Conservation (phyloP, 2,797 vertebrate species). For the Ptychadena robeensis region DNA sequence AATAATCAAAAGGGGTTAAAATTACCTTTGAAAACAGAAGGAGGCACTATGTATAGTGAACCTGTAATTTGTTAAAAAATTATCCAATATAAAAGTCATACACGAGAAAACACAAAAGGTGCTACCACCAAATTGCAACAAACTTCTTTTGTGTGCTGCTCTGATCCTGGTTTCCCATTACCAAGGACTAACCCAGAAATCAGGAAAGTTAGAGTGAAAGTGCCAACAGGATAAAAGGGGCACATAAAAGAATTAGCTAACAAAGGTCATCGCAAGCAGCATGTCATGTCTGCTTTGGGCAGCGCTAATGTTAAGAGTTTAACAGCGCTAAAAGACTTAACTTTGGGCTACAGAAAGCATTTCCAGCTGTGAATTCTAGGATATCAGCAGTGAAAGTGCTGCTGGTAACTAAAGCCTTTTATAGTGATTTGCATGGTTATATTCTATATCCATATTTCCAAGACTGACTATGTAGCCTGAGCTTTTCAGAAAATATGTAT, state of each 20-base stretch:
- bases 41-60: background rate
- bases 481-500: slow-evolving; percentile 34
- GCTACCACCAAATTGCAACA: background rate
- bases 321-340: background rate
- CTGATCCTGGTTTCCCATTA: too few relatives aligned
- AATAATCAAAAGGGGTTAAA: background rate
- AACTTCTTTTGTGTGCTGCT: background rate
- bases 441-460: background rate
- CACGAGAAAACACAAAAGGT: background rate
- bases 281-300: background rate
- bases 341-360: background rate
- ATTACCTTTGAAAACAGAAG: background rate
- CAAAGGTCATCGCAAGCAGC: background rate
- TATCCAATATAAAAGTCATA: background rate
- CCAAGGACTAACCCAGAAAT: too few relatives aligned
- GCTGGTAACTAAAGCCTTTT: background rate
- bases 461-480: slow-evolving; percentile 26
- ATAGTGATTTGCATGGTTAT: background rate
- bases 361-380: background rate
- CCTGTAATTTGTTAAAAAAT: background rate
- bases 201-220: too few relatives aligned
- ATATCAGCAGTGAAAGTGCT: too few relatives aligned
- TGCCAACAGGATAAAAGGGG: too few relatives aligned
- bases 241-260: background rate
- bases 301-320: background rate